These are phyloP conservation scores for Escarpia spicata DNA, from an alignment of 2,888 invertebrate genomes.

Conservation along the genomic window DNA sequence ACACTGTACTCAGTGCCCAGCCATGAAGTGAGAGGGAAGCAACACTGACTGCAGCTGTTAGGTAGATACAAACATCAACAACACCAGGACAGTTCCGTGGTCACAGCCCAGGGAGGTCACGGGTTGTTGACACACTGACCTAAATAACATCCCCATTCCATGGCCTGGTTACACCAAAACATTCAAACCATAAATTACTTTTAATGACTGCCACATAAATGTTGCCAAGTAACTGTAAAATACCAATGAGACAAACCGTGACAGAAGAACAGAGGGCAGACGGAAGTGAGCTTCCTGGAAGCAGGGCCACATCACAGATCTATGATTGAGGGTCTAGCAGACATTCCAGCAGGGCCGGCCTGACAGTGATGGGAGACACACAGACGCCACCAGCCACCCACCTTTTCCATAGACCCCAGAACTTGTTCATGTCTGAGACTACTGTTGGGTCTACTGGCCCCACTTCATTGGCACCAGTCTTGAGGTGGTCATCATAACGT, in stretches of 20 bases:
- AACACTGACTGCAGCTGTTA: background rate
- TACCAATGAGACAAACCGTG: background rate
- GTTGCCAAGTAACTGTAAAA: background rate
- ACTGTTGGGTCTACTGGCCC: background rate
- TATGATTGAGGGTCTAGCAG: background rate
- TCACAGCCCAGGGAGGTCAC: background rate
- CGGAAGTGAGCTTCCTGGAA: background rate
- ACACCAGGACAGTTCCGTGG: background rate
- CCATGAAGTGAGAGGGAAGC: background rate
- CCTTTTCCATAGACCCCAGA: constrained; percentile 12
- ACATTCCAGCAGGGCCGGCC: background rate
- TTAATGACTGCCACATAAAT: background rate
- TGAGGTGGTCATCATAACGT: background rate
- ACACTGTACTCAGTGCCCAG: background rate
- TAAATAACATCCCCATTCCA: background rate
- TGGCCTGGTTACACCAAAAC: background rate
- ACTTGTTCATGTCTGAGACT: constrained; percentile 6
- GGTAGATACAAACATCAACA: background rate
- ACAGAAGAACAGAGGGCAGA: background rate
- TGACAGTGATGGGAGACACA: background rate
- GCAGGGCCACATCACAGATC: background rate
- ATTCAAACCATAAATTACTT: background rate
- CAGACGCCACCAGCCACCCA: background rate
- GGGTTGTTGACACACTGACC: constrained; percentile 3
- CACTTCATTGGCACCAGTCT: background rate